These are phyloP conservation scores for Antennarius maculatus DNA, from an alignment of 2,797 vertebrate genomes.

Conservation along the genomic window DNA sequence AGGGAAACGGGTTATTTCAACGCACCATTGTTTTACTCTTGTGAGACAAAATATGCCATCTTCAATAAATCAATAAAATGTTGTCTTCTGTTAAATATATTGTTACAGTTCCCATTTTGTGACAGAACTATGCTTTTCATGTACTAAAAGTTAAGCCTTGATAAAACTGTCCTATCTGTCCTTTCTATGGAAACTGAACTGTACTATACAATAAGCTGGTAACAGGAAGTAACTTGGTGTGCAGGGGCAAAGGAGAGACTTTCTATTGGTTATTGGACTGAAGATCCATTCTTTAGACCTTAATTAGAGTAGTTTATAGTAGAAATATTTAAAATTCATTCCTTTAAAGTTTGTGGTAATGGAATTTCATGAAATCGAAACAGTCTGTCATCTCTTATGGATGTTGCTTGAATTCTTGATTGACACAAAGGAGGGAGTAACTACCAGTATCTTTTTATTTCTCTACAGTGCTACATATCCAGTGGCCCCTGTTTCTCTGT, in stretches of 20 bases:
- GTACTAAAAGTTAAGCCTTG: neutral
- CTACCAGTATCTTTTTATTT: neutral
- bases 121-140: neutral
- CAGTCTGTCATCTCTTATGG: neutral
- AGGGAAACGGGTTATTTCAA: neutral
- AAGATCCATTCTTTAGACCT: conserved; percentile 1
- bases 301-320: too few relatives aligned
- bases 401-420: neutral
- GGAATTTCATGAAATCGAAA: neutral
- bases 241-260: neutral
- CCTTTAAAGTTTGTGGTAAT: too few relatives aligned
- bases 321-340: too few relatives aligned
- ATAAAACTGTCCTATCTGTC: too few relatives aligned
- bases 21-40: neutral
- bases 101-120: neutral
- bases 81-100: neutral
- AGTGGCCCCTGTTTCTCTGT: too few relatives aligned
- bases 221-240: neutral
- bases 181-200: neutral
- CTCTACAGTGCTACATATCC: neutral
- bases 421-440: neutral
- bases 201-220: too few relatives aligned
- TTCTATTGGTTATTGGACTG: neutral
- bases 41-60: neutral
- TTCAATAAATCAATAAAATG: neutral